phyloP scores from a whole-genome alignment of 2,113 vertebrate species.

The Regulus satrapa region DNA sequence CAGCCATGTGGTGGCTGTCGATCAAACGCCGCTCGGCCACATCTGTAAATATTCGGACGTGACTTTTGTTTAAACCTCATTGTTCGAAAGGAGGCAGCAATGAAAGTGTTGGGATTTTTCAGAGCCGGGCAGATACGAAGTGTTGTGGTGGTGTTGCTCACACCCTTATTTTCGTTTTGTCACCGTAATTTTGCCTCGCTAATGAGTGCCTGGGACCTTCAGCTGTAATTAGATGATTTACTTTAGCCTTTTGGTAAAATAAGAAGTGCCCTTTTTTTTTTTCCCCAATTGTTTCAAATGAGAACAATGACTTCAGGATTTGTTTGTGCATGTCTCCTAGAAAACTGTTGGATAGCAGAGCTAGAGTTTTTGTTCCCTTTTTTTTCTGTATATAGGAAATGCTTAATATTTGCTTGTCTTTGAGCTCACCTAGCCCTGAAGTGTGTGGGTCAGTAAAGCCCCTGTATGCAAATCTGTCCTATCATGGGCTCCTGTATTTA shows the following conservation, averaged over 20 bases:
- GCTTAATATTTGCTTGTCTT: background rate
- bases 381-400: background rate
- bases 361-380: background rate
- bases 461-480: background rate
- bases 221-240: background rate
- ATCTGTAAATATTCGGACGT: background rate
- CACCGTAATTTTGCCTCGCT: rapidly evolving
- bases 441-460: background rate
- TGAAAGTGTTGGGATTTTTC: background rate
- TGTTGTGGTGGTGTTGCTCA: background rate
- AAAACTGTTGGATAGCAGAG: background rate
- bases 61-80: background rate
- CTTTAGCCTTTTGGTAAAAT: background rate
- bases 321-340: background rate
- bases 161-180: background rate
- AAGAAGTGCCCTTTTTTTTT: background rate
- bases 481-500: background rate
- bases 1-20: background rate
- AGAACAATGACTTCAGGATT: background rate
- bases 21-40: background rate
- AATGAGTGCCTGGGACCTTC: background rate
- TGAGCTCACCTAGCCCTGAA: background rate
- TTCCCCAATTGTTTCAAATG: background rate
- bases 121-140: background rate
- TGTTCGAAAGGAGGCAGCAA: background rate